Conservation (phyloP, 2,113 vertebrate genomes). For the Pseudopipra pipra region DNA sequence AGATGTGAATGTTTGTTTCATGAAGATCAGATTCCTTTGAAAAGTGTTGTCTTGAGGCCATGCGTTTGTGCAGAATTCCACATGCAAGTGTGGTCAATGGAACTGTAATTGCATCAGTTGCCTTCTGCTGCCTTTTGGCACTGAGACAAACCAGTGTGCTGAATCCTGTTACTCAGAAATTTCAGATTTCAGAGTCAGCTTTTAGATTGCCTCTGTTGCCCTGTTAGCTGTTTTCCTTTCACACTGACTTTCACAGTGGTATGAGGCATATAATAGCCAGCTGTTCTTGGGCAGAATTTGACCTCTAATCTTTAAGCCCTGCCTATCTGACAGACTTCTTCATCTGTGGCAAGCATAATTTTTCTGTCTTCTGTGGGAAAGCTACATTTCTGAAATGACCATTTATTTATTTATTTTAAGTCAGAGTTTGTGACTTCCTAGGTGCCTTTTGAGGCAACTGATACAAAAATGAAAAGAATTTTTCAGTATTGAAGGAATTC, state of each 20-base stretch:
- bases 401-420: background rate
- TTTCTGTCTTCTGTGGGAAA: background rate
- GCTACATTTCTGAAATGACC: background rate
- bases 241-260: background rate
- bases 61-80: background rate
- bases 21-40: background rate
- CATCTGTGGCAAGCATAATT: background rate
- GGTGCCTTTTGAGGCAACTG: background rate
- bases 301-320: background rate
- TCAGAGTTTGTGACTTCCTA: background rate
- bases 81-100: background rate
- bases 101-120: background rate
- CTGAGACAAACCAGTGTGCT: background rate
- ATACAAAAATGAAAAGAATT: background rate
- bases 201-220: background rate
- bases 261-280: background rate
- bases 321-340: background rate
- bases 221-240: background rate
- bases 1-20: background rate
- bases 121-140: background rate
- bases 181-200: background rate
- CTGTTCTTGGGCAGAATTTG: background rate
- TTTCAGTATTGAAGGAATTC: background rate
- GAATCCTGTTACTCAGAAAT: background rate
- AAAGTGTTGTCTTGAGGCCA: background rate